Evolutionary conservation across 2,888 invertebrate genomes (phyloP).

Genomic region (Eledona agricola): DNA sequence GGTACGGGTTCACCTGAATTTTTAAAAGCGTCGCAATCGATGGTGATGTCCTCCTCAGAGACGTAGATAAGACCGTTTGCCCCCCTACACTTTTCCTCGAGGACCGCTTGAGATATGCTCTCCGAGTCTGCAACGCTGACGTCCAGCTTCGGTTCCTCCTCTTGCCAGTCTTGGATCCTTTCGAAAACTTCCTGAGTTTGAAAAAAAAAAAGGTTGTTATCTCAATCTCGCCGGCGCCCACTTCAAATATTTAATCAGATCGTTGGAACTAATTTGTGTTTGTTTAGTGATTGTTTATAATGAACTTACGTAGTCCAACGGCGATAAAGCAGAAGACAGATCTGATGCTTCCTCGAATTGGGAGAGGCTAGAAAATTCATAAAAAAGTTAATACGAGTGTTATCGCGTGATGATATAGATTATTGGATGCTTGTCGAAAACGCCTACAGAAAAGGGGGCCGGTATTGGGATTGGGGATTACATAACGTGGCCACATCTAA

Average conservation of each 20-base stretch:
- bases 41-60: conserved; percentile 15
- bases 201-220: conserved; percentile 12
- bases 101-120: conserved; percentile 45
- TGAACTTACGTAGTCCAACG: conserved; percentile 30
- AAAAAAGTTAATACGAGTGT: too few relatives aligned
- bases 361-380: conserved; percentile 23
- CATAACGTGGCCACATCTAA: too few relatives aligned
- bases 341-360: conserved; percentile 14
- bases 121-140: conserved; percentile 13
- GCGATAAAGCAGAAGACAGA: conserved; percentile 19
- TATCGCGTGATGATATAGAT: too few relatives aligned
- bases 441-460: too few relatives aligned
- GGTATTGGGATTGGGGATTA: too few relatives aligned
- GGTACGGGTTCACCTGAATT: neutral
- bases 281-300: conserved; percentile 16
- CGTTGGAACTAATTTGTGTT: conserved; percentile 8
- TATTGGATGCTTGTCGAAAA: too few relatives aligned
- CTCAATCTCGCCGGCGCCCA: neutral
- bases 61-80: conserved; percentile 53
- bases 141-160: too few relatives aligned
- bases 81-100: conserved; percentile 59
- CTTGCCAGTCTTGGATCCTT: too few relatives aligned
- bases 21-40: conserved; percentile 22
- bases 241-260: conserved; percentile 20
- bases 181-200: too few relatives aligned